Evolutionary conservation across 2,113 vertebrate genomes (phyloP).

Genomic region (Porphyrio hochstetteri): DNA sequence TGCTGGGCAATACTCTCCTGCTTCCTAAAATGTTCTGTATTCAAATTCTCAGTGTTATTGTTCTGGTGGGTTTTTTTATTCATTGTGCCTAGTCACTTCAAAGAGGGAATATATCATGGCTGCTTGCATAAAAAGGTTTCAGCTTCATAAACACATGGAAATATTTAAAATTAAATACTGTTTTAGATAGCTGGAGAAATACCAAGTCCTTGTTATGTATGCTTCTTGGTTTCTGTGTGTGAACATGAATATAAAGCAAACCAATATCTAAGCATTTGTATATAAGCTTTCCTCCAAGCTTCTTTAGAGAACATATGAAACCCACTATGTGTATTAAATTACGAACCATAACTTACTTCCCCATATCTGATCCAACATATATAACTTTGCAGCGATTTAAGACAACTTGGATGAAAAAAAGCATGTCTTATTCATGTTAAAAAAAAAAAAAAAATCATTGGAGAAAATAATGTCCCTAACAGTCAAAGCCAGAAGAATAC

Average conservation of each 20-base stretch:
- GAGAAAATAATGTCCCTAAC: not conserved
- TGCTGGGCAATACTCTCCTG: not conserved
- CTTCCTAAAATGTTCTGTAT: not conserved
- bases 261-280: not conserved
- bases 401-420: not conserved
- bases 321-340: not conserved
- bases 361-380: not conserved
- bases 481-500: not conserved
- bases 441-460: not conserved
- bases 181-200: conserved; percentile 35
- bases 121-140: conserved; percentile 17
- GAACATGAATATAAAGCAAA: not conserved
- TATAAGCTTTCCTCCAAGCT: not conserved
- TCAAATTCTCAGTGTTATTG: not conserved
- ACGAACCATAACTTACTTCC: not conserved
- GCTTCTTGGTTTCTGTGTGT: conserved; percentile 12
- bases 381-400: not conserved
- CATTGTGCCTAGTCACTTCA: conserved; percentile 4
- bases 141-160: conserved; percentile 26
- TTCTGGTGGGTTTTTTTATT: not conserved
- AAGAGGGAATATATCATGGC: not conserved
- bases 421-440: not conserved
- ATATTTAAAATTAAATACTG: conserved; percentile 33
- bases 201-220: conserved; percentile 26
- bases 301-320: conserved; percentile 28